Evolutionary conservation across 2,888 invertebrate species (phyloP).

Genomic region (Drosophila parthenogenetica): DNA sequence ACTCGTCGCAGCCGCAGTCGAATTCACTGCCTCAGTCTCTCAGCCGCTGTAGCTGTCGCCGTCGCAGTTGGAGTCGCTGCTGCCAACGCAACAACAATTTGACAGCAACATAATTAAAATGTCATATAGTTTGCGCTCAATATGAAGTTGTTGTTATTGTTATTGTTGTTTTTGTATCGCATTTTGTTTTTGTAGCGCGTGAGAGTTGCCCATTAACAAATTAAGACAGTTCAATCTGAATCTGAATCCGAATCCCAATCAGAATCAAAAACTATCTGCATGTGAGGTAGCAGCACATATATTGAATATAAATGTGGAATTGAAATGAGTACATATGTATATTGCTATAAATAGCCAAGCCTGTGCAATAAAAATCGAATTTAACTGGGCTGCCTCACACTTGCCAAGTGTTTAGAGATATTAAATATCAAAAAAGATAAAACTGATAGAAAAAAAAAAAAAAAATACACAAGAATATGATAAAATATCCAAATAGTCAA

Average conservation of each 20-base stretch:
- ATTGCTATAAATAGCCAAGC: conserved; percentile 48
- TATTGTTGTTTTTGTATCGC: too few relatives aligned
- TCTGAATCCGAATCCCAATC: conserved; percentile 27
- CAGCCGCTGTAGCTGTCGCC: conserved; percentile 15
- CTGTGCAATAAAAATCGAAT: conserved; percentile 43
- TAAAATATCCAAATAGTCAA: conserved; percentile 40
- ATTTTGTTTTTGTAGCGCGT: conserved; percentile 51
- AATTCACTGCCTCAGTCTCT: conserved; percentile 22
- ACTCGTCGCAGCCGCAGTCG: conserved; percentile 34
- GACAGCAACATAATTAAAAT: conserved; percentile 81
- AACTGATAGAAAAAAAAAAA: too few relatives aligned
- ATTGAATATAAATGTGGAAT: conserved; percentile 43
- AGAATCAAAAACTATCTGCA: conserved; percentile 37
- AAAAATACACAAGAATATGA: conserved; percentile 3
- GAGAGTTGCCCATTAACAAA: conserved; percentile 69
- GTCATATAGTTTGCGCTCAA: conserved; percentile 60
- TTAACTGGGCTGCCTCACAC: conserved; percentile 47
- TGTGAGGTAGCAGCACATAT: conserved; percentile 26
- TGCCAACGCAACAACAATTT: conserved; percentile 51
- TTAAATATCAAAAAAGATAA: conserved; percentile 13
- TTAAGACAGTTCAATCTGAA: conserved; percentile 41
- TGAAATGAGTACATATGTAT: conserved; percentile 17
- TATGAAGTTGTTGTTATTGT: conserved; percentile 6
- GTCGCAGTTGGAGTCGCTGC: conserved; percentile 8
- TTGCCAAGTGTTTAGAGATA: conserved; percentile 31